Evolutionary conservation across 2,113 vertebrate genomes (phyloP).

Genomic region (Ictidomys tridecemlineatus): DNA sequence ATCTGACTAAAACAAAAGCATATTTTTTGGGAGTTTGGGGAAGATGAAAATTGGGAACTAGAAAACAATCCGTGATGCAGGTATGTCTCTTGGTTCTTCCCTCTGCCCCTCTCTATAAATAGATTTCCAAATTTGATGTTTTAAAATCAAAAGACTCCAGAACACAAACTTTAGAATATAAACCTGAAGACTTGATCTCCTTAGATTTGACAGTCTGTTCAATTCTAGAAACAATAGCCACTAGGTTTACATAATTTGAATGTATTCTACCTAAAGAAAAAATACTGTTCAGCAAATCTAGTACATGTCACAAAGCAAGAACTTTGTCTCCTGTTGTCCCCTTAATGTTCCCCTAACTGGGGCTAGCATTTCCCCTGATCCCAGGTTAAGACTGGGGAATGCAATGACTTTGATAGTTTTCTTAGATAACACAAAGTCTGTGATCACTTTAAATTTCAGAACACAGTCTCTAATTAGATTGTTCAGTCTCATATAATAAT

Average conservation of each 20-base stretch:
- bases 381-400: background rate
- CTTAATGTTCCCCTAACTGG: background rate
- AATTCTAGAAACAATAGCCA: constrained; percentile 35
- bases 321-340: background rate
- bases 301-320: background rate
- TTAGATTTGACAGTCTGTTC: background rate
- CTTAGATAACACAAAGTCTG: background rate
- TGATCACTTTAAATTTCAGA: constrained; percentile 52
- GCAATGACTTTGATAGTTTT: background rate
- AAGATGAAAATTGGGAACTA: background rate
- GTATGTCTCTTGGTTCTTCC: background rate
- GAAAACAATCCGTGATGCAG: background rate
- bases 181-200: background rate
- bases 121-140: constrained; percentile 11
- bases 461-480: background rate
- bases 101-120: background rate
- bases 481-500: background rate
- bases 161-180: background rate
- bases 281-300: background rate
- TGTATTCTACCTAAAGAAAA: background rate
- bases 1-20: background rate
- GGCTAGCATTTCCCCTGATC: background rate
- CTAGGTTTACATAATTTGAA: background rate
- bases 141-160: constrained; percentile 6
- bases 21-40: background rate